Conservation (phyloP, 2,113 vertebrate species). For the Glaucidium brasilianum region DNA sequence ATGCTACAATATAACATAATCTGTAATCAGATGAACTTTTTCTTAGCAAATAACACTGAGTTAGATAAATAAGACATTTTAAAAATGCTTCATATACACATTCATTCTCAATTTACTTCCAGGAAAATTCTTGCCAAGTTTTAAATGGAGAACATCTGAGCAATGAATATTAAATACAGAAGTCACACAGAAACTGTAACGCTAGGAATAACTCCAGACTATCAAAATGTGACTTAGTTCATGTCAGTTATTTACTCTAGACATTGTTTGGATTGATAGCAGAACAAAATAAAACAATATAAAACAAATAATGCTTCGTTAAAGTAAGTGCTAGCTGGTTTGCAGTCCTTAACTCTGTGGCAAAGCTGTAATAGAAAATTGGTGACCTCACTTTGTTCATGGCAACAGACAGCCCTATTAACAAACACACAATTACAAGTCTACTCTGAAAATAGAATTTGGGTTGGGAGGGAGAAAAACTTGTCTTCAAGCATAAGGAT, state of each 20-base stretch:
- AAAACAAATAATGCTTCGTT: not conserved
- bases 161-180: not conserved
- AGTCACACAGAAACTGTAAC: not conserved
- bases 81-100: not conserved
- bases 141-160: not conserved
- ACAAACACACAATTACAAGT: slow-evolving; percentile 52
- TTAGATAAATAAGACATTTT: not conserved
- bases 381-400: slow-evolving; percentile 61
- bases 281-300: not conserved
- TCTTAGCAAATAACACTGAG: not conserved
- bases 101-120: not conserved
- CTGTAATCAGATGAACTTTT: not conserved
- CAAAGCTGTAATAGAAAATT: not conserved
- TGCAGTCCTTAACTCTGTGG: not conserved
- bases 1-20: not conserved
- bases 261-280: accelerated
- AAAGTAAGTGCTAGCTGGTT: not conserved
- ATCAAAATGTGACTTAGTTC: not conserved
- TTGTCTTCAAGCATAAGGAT: not conserved
- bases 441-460: slow-evolving; percentile 40
- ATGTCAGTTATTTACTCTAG: not conserved
- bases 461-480: slow-evolving; percentile 1
- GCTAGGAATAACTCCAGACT: not conserved
- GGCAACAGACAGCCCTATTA: slow-evolving; percentile 59
- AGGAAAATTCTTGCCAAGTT: not conserved